phyloP scores from a whole-genome alignment of 2,113 vertebrate species.

The Grantiella picta region DNA sequence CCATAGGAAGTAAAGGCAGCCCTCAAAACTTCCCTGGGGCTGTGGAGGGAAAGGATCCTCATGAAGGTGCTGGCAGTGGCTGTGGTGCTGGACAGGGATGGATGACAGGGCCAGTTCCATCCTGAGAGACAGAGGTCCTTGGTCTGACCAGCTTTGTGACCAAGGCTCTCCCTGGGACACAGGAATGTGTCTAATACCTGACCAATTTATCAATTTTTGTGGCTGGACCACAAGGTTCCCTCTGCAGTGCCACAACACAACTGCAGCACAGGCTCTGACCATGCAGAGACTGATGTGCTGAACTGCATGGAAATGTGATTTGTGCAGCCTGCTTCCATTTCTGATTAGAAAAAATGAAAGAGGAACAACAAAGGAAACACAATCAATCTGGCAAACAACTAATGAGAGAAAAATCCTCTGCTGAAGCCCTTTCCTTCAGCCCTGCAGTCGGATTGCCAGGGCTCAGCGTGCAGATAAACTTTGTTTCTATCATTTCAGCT shows the following conservation, averaged over 20 bases:
- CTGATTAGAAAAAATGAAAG: neutral
- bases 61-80: neutral
- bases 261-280: neutral
- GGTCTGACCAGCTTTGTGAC: neutral
- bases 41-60: neutral
- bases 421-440: neutral
- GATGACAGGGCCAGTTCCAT: neutral
- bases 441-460: neutral
- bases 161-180: neutral
- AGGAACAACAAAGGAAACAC: neutral
- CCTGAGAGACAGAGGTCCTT: neutral
- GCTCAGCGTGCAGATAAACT: neutral
- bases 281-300: neutral
- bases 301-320: neutral
- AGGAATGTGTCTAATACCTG: neutral
- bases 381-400: neutral
- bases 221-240: neutral
- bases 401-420: neutral
- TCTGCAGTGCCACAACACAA: neutral
- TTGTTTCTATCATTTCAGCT: neutral
- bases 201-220: neutral
- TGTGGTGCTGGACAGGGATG: accelerated
- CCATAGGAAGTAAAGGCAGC: neutral
- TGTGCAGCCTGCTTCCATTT: neutral
- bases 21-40: neutral